Base-by-base conservation (phyloP, 2,797 vertebrate species). In the Epinephelus awoara region DNA sequence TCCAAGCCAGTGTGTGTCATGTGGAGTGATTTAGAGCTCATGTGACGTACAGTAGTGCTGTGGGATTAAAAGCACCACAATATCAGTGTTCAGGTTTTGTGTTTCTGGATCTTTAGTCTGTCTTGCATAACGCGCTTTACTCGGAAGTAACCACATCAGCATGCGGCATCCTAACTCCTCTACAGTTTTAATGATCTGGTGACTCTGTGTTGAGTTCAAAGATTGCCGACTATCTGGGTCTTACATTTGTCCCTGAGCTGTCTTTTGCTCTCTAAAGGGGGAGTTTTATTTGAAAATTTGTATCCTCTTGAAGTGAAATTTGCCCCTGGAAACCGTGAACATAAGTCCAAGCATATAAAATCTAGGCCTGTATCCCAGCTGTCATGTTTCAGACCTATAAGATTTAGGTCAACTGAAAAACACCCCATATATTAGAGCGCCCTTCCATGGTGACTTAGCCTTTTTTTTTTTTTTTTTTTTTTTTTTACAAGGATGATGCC, bases 401-500 rank as follows among this genome's bases (percentile, higher is more conserved):
- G 66, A 90, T 91, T 78, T 81, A 84, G 80, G 81, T 85, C 78
- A 74, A 15, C 11, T 82, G 78, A 64, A 81, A 86, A 85, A 63
- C 57, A 72, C 18, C 65, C 65, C 25, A 42, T 67, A 67, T 82
- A 42, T 69, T 54, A 80, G 51, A 70, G 19, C 68, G 23, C 13
- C 12, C 44, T 55, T 75, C 58, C 29, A 51, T 52, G 34, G 67
- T 67, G 72, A 70, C 57, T 59, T 77, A 58, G 49, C 25, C 21
- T 63, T 4, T 75, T 64, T 56, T 8, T 47, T 8, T 47, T 18
- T 19, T 47, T 75, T 59, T 65, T 6, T 40, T 13, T 1, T 67
- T 50, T 67, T 61, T 46, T 72, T 23, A 58, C 5, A 34, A 75
- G 77, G 64, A 77, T 82, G 84, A 89, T 19, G 77, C 73, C 80